Evolutionary conservation across 2,113 vertebrate species (phyloP).

Genomic region (Cavia aperea): DNA sequence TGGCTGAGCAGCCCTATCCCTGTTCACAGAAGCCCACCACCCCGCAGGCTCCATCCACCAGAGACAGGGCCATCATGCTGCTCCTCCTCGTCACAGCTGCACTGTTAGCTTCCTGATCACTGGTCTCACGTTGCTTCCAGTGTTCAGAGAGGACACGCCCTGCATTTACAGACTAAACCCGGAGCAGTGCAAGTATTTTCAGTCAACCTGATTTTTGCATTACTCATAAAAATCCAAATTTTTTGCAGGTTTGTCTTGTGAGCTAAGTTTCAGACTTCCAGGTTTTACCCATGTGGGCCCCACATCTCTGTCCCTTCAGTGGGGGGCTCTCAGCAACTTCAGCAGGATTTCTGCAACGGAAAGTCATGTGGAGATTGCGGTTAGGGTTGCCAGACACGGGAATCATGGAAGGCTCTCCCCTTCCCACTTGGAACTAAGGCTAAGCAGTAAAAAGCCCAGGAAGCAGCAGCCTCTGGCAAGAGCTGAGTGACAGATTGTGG

Average conservation of each 20-base stretch:
- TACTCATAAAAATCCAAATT: neutral
- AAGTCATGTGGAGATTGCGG: neutral
- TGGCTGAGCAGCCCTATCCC: neutral
- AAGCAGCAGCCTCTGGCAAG: neutral
- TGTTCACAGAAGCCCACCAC: neutral
- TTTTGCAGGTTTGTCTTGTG: neutral
- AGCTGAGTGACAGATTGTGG: neutral
- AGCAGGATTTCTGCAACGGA: constrained; percentile 30
- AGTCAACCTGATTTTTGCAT: neutral
- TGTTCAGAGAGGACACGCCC: neutral
- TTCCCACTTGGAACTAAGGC: neutral
- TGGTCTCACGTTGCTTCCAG: neutral
- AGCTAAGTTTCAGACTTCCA: neutral
- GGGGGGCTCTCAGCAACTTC: constrained; percentile 26
- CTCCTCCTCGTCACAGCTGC: neutral
- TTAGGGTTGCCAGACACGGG: neutral
- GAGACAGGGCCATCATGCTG: neutral
- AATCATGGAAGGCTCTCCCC: neutral
- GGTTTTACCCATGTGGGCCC: neutral
- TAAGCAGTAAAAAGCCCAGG: neutral
- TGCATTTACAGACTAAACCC: neutral
- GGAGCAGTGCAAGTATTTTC: neutral
- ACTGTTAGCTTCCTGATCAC: neutral
- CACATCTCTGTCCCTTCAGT: neutral
- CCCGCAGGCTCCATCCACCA: neutral